A percentile compares a stretch with the other conserved stretches of the same genome.
Evolutionary conservation across 2,888 invertebrate species (phyloP).

Genomic region (Linnaemya vulpina): DNA sequence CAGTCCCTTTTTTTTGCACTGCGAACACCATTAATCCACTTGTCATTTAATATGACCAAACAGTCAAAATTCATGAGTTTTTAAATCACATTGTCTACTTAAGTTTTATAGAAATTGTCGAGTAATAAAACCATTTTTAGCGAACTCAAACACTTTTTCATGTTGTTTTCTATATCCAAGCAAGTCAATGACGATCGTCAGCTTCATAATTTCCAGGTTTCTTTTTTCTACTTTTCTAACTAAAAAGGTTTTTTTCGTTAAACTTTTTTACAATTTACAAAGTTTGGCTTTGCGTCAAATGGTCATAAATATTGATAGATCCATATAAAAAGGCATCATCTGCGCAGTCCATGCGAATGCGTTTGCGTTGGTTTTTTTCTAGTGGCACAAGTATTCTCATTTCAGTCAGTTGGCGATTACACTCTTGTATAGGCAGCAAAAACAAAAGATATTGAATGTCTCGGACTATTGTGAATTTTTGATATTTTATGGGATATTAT

Average conservation of each 20-base stretch:
- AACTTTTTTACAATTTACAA: constrained; percentile 32
- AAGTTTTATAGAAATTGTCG: constrained; percentile 66
- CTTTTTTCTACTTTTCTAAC: constrained; percentile 2
- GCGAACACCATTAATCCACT: constrained; percentile 56
- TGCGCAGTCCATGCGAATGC: constrained; percentile 26
- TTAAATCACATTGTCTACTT: constrained; percentile 69
- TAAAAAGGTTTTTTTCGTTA: constrained; percentile 22
- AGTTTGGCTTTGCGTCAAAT: constrained; percentile 55
- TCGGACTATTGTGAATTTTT: constrained; percentile 71
- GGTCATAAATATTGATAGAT: constrained; percentile 67
- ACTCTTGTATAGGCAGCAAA: constrained; percentile 23
- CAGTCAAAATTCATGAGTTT: constrained; percentile 69
- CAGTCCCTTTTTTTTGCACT: background rate
- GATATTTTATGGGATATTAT: constrained; percentile 75
- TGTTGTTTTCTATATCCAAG: constrained; percentile 42
- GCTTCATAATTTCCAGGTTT: constrained; percentile 44
- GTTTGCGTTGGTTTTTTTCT: constrained; percentile 21
- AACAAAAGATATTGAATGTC: constrained; percentile 54
- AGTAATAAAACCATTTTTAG: constrained; percentile 71
- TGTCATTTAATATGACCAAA: constrained; percentile 64
- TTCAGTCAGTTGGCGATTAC: constrained; percentile 27
- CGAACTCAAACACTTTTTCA: constrained; percentile 65
- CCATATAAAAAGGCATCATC: constrained; percentile 24
- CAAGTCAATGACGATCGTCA: constrained; percentile 21
- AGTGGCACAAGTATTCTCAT: constrained; percentile 18